Base-by-base conservation (phyloP, 2,113 vertebrate genomes). In the Orthonyx spaldingii region DNA sequence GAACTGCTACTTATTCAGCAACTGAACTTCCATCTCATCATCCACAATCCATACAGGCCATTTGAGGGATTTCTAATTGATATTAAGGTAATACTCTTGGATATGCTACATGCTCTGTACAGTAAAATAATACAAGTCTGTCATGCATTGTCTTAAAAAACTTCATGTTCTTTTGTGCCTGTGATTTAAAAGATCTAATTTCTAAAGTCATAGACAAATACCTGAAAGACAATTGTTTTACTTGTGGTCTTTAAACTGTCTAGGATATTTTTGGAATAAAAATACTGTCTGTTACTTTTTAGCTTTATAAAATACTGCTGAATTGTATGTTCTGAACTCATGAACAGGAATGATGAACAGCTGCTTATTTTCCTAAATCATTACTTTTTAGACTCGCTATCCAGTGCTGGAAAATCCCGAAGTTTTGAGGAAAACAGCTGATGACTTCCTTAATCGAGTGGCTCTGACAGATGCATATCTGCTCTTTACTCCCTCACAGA, bases 1-100 rank as follows among this genome's bases (percentile, higher is more conserved):
- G 99, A 99, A 94, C 98, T 99, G 18, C 98, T 99, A 3, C 98
- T 99, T 65, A 99, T 99, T 96, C 99, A 99, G 80, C 99, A 99
- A 42, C 98, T 99, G 80, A 99, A 99, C 96, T 99, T 99, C 72
- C 99, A 99, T 92, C 98, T 99, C 87, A 99, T 99, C 35, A 97
- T 99, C 49, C 99, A 99, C 95, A 99, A 98, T 84, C 99, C 99
- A 6, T 99, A 99, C 89, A 98, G 99, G 91, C 99, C 99, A 2
- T 98, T 99, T 97, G 99, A 99, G 89, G 99, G 99, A 39, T 98
- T 99, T 93, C 98, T 99, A 32, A 99, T 99, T 8, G 99, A 99
- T 97, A 84, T 99, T 80, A 99, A 99, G 98, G 99, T 99, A 96
- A 80, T 61, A 9, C 11, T 42, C 1, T 46, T 57, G 80, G 33